Base-by-base conservation (phyloP, 2,113 vertebrate genomes). In the Podarcis muralis region DNA sequence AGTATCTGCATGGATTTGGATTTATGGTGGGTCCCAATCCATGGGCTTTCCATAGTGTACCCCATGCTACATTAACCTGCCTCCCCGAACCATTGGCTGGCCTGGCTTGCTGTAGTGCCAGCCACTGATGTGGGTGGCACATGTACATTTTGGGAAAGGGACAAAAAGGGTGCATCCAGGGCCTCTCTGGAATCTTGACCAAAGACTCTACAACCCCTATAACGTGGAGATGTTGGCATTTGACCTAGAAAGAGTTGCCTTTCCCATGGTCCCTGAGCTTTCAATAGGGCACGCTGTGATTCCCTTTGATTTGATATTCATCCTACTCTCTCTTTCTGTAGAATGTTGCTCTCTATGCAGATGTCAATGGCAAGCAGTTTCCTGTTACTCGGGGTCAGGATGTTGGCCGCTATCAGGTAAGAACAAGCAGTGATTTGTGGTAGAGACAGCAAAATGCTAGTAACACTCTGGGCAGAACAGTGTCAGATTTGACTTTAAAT, bases 351-450 rank as follows among this genome's bases (percentile, higher is more conserved):
- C 97, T 99, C 43, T 99, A 98, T 80, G 98, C 98, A 30, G 98
- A 99, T 53, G 98, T 98, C 81, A 98, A 98, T 83, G 98, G 98
- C 37, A 98, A 98, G 90, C 98, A 98, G 92, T 98, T 99, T 92
- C 98, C 98, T 68, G 98, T 99, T 86, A 99, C 98, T 18, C 96
- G 98, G 89, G 98, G 98, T 65, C 98, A 99, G 93, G 98, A 99
- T 30, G 97, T 99, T 89, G 98, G 98, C 68, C 98, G 98, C 62
- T 98, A 98, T 59, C 98, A 98, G 98, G 98, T 98, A 95, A 78
- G 90, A 83, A 32, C 13, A 37, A 25, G 20, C 43, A 22, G 2
- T 1, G 35, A 25, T 3, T 48, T 13, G 3, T 6, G 5, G 1
- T 7, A 5, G 30, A 7, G 20, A 16, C 22, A 71, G 12, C 20